phyloP scores from a whole-genome alignment of 2,797 vertebrate genomes.

The Microhierax caerulescens region DNA sequence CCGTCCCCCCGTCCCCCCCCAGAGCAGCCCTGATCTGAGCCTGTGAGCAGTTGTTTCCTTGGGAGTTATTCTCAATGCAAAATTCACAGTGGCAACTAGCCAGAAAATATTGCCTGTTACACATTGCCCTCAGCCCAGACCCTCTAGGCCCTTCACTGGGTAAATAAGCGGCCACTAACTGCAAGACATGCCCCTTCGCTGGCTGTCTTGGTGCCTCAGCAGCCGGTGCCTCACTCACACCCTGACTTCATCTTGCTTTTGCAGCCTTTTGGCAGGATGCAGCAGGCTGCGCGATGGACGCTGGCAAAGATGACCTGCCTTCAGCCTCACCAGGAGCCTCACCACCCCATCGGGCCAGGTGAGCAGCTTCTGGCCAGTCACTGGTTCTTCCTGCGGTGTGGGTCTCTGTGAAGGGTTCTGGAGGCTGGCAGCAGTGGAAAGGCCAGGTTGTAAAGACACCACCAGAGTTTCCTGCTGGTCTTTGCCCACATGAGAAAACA shows the following conservation, averaged over 20 bases:
- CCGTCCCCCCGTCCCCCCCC: too few relatives aligned
- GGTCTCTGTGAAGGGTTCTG: background rate
- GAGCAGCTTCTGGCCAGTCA: background rate
- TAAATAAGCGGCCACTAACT: fast-evolving
- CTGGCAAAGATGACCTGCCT: background rate
- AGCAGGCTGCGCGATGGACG: background rate
- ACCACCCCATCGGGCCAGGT: background rate
- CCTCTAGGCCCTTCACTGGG: background rate
- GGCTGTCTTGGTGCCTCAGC: background rate
- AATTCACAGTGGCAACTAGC: background rate
- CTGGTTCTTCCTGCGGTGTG: background rate
- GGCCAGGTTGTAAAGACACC: background rate
- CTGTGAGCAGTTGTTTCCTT: fast-evolving
- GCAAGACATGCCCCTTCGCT: background rate
- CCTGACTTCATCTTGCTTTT: background rate
- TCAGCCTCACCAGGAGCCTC: background rate
- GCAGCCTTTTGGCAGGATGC: background rate
- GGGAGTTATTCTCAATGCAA: background rate
- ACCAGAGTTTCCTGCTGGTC: background rate
- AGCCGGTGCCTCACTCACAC: fast-evolving
- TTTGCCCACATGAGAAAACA: background rate
- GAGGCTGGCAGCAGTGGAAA: background rate
- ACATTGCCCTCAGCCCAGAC: background rate
- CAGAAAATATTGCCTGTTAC: background rate
- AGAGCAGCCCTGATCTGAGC: fast-evolving